These are phyloP conservation scores for Acanthornis magna DNA, from an alignment of 2,797 vertebrate species.

Conservation along the genomic window DNA sequence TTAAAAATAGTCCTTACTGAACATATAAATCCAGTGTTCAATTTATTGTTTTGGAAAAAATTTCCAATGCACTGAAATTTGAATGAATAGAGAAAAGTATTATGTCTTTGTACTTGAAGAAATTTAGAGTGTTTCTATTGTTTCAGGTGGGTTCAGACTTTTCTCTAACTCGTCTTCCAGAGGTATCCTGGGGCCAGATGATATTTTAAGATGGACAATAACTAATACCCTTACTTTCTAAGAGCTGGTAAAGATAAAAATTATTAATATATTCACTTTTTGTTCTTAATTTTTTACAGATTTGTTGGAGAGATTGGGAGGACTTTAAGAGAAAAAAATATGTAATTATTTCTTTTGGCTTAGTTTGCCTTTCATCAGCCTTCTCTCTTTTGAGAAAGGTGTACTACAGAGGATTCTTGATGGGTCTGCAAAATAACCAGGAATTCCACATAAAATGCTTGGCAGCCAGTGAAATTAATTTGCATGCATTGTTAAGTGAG, in stretches of 20 bases:
- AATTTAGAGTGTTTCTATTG: background rate
- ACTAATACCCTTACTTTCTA: background rate
- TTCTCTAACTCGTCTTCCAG: background rate
- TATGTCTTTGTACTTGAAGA: background rate
- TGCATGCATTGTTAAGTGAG: background rate
- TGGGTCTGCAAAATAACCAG: background rate
- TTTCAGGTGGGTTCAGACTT: background rate
- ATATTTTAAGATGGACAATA: background rate
- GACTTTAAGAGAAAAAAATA: background rate
- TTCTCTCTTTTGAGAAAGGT: background rate
- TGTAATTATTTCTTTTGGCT: background rate
- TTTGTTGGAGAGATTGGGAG: background rate
- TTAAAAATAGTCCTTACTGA: background rate
- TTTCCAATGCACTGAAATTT: background rate
- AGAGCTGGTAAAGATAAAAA: background rate
- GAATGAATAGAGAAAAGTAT: background rate
- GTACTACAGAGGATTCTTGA: background rate
- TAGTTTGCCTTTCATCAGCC: background rate
- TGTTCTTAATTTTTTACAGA: background rate
- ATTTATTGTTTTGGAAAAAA: background rate
- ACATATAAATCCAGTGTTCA: background rate
- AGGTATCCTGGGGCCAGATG: background rate
- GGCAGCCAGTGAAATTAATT: background rate
- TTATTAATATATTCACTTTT: background rate
- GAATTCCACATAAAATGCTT: background rate